Evolutionary conservation across 30 jellyfish, hydroid and myxozoan species (phyloP).

Genomic region (Pseudorhiza aurosa): DNA sequence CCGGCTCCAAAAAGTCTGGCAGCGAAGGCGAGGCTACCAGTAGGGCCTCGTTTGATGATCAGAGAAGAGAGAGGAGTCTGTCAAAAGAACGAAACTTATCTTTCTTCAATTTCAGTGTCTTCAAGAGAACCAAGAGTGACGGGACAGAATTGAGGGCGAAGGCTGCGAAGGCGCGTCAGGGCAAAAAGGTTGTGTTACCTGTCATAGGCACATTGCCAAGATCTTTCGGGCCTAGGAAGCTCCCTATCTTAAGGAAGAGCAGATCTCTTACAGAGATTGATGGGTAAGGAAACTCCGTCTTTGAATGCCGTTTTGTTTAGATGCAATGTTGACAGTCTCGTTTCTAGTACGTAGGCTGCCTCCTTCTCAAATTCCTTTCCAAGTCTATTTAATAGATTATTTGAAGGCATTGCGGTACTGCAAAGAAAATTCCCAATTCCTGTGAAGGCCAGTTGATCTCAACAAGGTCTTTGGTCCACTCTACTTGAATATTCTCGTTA

Average conservation of each 20-base stretch:
- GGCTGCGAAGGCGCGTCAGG: slow-evolving; percentile 39
- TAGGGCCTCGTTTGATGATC: not conserved
- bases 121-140: slow-evolving; percentile 77
- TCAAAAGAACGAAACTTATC: slow-evolving; percentile 65
- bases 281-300: not conserved
- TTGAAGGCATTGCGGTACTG: too few species aligned
- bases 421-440: too few species aligned
- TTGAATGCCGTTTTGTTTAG: not conserved
- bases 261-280: slow-evolving; percentile 42
- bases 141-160: slow-evolving; percentile 46
- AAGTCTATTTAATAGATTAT: too few species aligned
- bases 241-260: slow-evolving; percentile 24
- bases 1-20: slow-evolving; percentile 10
- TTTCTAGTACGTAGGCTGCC: too few species aligned
- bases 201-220: slow-evolving; percentile 6
- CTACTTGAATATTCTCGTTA: too few species aligned
- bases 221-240: not conserved
- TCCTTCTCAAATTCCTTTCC: too few species aligned
- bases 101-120: slow-evolving; percentile 83
- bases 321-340: too few species aligned
- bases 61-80: not conserved
- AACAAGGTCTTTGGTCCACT: too few species aligned
- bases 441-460: too few species aligned
- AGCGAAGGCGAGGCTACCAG: not conserved
- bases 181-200: slow-evolving; percentile 26